Evolutionary conservation across 2,888 invertebrate species (phyloP), one percentile per base, ranked within the genome.

Genomic region (Scaptomyza flava): DNA sequence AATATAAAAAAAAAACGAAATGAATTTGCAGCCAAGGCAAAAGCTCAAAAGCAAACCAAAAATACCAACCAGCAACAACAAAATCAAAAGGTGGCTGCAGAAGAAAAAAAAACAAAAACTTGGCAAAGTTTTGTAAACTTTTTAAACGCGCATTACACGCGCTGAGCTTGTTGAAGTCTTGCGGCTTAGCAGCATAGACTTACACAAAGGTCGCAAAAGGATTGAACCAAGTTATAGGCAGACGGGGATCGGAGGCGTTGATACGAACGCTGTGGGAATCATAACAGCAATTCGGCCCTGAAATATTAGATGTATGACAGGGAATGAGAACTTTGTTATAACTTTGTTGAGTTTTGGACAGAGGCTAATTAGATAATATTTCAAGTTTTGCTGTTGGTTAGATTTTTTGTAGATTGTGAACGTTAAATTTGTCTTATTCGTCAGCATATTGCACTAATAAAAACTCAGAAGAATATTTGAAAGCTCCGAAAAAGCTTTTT

Each of bases 131-230:
- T 83, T 68, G 78, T 72, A 81, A 87, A 87, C 88, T 85, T 85
- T 85, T 87, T 87, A 87, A 85, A 87, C 81, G 85, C 88, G 85
- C 72, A 83, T 85, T 85, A 87, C 86, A 83, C 84, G 84, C 79
- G 68, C 79, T 77, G 77, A 83, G 72, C 87, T 77, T 87, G 87
- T 77, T 79, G 67, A 76, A 81, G 71, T 70, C 70, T 66, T 68
- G 54, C 31, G 67, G 66, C 80, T 77, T 85, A 68, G 76, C 51
- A 33, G 45, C 41, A 59, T 51, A 14, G 43, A 65, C 33, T 20
- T 34, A 36, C 30, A 57, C 45, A n/a, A 43, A 31, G 9, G 17
- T 9, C 3, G 38, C 58, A 20, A 53, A 38, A 57, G 17, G 52
- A 30, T 23, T 8, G n/a, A 17, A 14, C n/a, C 42, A 0, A 5